Conservation (phyloP, 2,888 invertebrate genomes). For the Ectemnius cavifrons region DNA sequence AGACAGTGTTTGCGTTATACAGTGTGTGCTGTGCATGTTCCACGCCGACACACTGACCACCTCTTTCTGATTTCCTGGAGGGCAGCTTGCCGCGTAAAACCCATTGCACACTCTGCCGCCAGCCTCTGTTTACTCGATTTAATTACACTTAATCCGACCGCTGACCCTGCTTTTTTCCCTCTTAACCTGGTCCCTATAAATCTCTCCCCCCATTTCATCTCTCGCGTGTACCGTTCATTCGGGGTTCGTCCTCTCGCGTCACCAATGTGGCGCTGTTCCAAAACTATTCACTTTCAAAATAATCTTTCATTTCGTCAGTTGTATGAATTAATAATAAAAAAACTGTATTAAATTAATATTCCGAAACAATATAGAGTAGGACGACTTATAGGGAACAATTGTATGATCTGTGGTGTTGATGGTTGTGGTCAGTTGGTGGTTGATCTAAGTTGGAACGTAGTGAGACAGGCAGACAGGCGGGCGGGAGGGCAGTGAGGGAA, state of each 20-base stretch:
- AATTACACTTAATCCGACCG: constrained; percentile 4
- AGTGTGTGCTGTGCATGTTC: constrained; percentile 19
- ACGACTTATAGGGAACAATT: too few species aligned
- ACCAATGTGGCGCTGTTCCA: too few species aligned
- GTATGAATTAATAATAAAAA: too few species aligned
- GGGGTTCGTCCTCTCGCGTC: not conserved
- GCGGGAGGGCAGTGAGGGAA: not conserved
- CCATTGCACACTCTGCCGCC: not conserved
- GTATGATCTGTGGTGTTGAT: too few species aligned
- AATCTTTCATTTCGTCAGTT: too few species aligned
- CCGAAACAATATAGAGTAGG: too few species aligned
- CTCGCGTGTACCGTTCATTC: not conserved
- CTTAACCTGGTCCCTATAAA: not conserved
- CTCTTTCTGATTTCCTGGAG: not conserved
- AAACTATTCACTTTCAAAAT: too few species aligned
- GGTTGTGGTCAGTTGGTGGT: constrained; percentile 31
- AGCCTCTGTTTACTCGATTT: constrained; percentile 8
- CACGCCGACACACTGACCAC: not conserved
- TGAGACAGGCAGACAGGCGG: not conserved
- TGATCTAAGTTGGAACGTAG: constrained; percentile 33
- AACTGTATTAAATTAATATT: too few species aligned
- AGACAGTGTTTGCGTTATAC: constrained; percentile 44
- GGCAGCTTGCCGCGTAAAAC: not conserved
- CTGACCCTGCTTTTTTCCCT: not conserved
- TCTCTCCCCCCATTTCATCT: not conserved